Conservation (phyloP, 2,797 vertebrate genomes). For the Mus caroli region DNA sequence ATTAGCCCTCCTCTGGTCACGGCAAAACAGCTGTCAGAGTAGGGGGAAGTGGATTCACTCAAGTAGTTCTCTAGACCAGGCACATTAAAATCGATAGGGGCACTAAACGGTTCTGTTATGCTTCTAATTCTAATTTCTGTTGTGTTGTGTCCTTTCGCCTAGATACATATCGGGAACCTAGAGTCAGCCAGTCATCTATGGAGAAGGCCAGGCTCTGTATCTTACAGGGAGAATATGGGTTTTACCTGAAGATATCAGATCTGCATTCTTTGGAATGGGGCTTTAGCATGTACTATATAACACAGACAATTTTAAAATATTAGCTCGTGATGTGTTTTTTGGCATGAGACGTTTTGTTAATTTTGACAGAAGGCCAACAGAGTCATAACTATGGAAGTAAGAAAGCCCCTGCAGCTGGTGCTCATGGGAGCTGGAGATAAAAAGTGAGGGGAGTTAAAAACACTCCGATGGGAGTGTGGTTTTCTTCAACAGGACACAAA, state of each 20-base stretch:
- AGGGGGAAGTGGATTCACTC: constrained; percentile 62
- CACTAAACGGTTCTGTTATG: constrained; percentile 51
- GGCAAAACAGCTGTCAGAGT: constrained; percentile 78
- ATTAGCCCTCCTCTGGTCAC: constrained; percentile 68
- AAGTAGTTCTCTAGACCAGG: constrained; percentile 41
- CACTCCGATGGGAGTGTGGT: background rate
- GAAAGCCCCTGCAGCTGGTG: constrained; percentile 69
- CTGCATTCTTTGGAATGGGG: constrained; percentile 38
- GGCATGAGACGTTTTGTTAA: constrained; percentile 76
- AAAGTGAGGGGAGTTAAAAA: constrained; percentile 50
- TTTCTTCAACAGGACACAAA: constrained; percentile 56
- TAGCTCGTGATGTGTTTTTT: constrained; percentile 81
- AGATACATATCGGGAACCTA: background rate
- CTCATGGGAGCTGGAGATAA: constrained; percentile 50
- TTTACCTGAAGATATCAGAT: constrained; percentile 65
- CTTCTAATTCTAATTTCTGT: constrained; percentile 67
- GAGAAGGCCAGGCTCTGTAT: background rate
- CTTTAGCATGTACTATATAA: constrained; percentile 58
- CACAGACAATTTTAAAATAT: constrained; percentile 78
- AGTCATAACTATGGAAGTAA: constrained; percentile 65
- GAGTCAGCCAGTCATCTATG: background rate
- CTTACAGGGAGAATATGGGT: background rate
- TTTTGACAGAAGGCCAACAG: constrained; percentile 78
- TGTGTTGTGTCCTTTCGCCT: constrained; percentile 31
- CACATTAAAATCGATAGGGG: constrained; percentile 62